phyloP scores from a whole-genome alignment of 2,888 invertebrate species.

The Agrotis segetum region DNA sequence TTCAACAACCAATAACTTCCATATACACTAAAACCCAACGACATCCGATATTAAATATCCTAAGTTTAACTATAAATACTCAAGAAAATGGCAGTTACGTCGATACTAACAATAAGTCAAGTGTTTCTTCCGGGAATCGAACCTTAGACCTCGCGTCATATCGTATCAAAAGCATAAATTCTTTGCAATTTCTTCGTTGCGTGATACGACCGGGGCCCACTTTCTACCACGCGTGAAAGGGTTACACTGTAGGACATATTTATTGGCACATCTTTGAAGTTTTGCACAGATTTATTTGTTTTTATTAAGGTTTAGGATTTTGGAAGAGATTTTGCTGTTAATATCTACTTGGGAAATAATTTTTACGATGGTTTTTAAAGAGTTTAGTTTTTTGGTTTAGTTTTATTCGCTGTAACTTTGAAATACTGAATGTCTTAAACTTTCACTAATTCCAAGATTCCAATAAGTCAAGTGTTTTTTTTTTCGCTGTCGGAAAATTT shows the following conservation, averaged over 20 bases:
- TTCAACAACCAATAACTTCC: slow-evolving; percentile 8
- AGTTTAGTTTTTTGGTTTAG: no score
- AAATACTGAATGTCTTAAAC: background rate
- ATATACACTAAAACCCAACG: slow-evolving; percentile 12
- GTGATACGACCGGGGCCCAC: slow-evolving; percentile 87
- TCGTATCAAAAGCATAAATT: slow-evolving; percentile 89
- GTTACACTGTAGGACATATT: slow-evolving; percentile 74
- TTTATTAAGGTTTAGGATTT: background rate
- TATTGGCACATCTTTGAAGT: slow-evolving; percentile 39
- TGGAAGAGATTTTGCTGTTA: background rate
- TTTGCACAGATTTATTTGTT: slow-evolving; percentile 1
- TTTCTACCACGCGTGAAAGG: slow-evolving; percentile 90
- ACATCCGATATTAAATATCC: slow-evolving; percentile 30
- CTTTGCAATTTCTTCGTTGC: slow-evolving; percentile 90
- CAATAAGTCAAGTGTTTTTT: no score
- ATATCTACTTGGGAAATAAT: background rate
- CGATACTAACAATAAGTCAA: slow-evolving; percentile 67
- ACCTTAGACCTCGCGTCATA: slow-evolving; percentile 81
- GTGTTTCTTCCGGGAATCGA: slow-evolving; percentile 75
- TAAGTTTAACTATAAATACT: slow-evolving; percentile 48
- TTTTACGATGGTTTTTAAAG: background rate
- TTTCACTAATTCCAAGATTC: no score
- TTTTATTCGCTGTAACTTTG: no score
- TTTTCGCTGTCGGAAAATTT: no score
- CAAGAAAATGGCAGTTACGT: slow-evolving; percentile 53